Conservation (phyloP, 2,113 vertebrate genomes). For the Felis chaus region DNA sequence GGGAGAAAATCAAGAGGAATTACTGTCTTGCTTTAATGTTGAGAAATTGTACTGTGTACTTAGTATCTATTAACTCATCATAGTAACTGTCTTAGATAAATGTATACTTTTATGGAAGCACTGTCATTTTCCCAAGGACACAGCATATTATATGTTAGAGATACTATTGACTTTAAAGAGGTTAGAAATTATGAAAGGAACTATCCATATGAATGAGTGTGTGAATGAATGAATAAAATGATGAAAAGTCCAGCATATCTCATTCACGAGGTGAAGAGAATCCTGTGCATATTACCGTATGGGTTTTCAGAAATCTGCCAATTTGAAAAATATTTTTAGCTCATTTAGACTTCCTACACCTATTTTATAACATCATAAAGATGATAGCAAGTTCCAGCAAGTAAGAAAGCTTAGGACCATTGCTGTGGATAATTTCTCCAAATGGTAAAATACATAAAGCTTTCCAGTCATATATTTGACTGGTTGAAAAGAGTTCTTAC, state of each 20-base stretch:
- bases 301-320: neutral
- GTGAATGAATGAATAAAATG: neutral
- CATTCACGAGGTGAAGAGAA: neutral
- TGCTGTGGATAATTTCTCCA: neutral
- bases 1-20: neutral
- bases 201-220: neutral
- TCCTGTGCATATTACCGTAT: neutral
- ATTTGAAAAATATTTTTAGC: slow-evolving; percentile 20
- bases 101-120: neutral
- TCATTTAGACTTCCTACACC: neutral
- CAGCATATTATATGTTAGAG: neutral
- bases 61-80: neutral
- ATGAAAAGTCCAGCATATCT: neutral
- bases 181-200: slow-evolving; percentile 31
- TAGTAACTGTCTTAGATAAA: neutral
- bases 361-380: slow-evolving; percentile 14
- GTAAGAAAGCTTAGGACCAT: neutral
- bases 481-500: neutral
- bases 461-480: neutral
- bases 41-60: neutral
- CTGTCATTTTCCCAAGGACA: neutral
- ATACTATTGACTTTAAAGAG: neutral
- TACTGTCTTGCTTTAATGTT: neutral
- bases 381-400: neutral
- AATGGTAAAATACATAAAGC: neutral